A percentile compares a stretch with the other conserved stretches of the same genome.
These are phyloP conservation scores for Sebastes matsubarae DNA, from an alignment of 2,797 vertebrate species.

Conservation along the genomic window DNA sequence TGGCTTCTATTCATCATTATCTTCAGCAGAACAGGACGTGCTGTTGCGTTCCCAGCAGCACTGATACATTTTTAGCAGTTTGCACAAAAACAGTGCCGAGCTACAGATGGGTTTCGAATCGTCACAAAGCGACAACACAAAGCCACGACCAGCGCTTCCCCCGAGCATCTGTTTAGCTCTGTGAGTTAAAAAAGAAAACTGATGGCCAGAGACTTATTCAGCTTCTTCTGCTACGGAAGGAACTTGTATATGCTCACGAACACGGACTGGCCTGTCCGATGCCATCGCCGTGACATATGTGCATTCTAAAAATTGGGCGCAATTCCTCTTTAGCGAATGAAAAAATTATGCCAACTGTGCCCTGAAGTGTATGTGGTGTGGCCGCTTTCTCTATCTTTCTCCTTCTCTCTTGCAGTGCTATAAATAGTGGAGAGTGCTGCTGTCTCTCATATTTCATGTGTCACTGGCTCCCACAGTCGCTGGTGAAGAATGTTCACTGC, in stretches of 20 bases:
- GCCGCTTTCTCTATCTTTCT: conserved; percentile 55
- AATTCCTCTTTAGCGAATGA: conserved; percentile 53
- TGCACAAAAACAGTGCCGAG: conserved; percentile 31
- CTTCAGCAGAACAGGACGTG: conserved; percentile 51
- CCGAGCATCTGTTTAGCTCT: conserved; percentile 46
- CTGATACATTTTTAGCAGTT: conserved; percentile 56
- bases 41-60: conserved; percentile 44
- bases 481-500: conserved; percentile 70
- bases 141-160: conserved; percentile 20
- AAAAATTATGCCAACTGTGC: conserved; percentile 65
- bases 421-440: conserved; percentile 80
- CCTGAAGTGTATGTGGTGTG: conserved; percentile 62
- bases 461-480: conserved; percentile 77
- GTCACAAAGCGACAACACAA: conserved; percentile 46
- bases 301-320: conserved; percentile 29
- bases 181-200: conserved; percentile 15
- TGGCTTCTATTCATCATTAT: conserved; percentile 39
- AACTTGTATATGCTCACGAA: background rate
- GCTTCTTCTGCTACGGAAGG: background rate
- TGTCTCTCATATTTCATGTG: conserved; percentile 85
- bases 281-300: conserved; percentile 20
- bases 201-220: conserved; percentile 14
- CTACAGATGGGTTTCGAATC: conserved; percentile 47
- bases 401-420: conserved; percentile 68
- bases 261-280: conserved; percentile 7